Conservation (phyloP, 2,797 vertebrate species). For the Psittacula echo region DNA sequence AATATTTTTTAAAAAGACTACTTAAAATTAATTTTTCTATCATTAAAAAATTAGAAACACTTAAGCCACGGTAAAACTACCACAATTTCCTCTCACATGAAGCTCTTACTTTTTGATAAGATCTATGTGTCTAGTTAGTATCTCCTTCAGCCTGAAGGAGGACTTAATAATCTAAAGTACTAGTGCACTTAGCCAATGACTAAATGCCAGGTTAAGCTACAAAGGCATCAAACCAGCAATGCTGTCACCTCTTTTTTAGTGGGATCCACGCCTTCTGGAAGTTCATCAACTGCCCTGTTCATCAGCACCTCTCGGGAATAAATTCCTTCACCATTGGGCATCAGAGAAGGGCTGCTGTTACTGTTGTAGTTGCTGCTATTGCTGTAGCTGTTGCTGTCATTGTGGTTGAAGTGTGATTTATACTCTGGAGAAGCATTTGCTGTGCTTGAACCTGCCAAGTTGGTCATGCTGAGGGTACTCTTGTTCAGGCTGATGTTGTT, state of each 20-base stretch:
- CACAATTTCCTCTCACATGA: not conserved
- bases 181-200: not conserved
- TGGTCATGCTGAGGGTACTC: constrained; percentile 20
- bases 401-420: constrained; percentile 57
- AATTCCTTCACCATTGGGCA: constrained; percentile 23
- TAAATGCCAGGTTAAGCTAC: not conserved
- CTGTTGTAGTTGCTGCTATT: not conserved
- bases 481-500: constrained; percentile 77
- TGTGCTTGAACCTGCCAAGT: not conserved
- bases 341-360: not conserved
- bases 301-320: constrained; percentile 73
- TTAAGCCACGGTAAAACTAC: not conserved
- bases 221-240: not conserved
- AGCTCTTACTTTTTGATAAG: not conserved
- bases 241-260: constrained; percentile 83
- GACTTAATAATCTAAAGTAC: not conserved
- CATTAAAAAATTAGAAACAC: not conserved
- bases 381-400: not conserved
- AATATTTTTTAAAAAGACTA: not conserved
- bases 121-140: not conserved
- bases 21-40: not conserved
- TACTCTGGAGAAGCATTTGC: constrained; percentile 44
- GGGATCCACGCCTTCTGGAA: constrained; percentile 85
- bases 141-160: not conserved
- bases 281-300: constrained; percentile 79